These are phyloP conservation scores for Isaurus tuberculatus DNA, from an alignment of 92 coral and sea anemone species.

Conservation along the genomic window DNA sequence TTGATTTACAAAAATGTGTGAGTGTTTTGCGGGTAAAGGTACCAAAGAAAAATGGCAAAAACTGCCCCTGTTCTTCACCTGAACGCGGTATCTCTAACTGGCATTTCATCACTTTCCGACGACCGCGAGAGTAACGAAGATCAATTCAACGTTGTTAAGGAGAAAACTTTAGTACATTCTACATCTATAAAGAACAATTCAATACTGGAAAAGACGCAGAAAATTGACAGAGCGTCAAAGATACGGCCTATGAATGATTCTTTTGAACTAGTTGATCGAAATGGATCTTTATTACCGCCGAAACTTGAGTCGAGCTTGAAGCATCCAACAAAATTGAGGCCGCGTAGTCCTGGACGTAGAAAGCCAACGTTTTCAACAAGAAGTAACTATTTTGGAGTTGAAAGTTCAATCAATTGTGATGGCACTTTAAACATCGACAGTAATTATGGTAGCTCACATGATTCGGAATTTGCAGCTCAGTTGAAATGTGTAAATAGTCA, in stretches of 20 bases:
- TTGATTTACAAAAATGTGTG: slow-evolving; percentile 41
- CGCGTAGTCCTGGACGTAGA: slow-evolving; percentile 80
- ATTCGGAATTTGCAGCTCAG: slow-evolving; percentile 4
- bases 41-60: slow-evolving; percentile 57
- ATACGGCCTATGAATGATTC: slow-evolving; percentile 17
- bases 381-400: slow-evolving; percentile 44
- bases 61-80: slow-evolving; percentile 50
- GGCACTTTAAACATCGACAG: slow-evolving; percentile 32
- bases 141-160: not conserved
- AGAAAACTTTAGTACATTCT: not conserved
- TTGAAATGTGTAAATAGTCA: not conserved
- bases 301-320: slow-evolving; percentile 53
- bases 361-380: slow-evolving; percentile 64
- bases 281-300: slow-evolving; percentile 69
- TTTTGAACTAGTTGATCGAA: slow-evolving; percentile 64
- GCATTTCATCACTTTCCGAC: slow-evolving; percentile 30
- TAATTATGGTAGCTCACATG: slow-evolving; percentile 13
- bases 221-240: not conserved
- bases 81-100: slow-evolving; percentile 78
- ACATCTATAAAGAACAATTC: not conserved
- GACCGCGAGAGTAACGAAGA: not conserved
- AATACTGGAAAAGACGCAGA: not conserved
- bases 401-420: slow-evolving; percentile 34
- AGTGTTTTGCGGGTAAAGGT: slow-evolving; percentile 7
- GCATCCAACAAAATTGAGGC: slow-evolving; percentile 83